These are phyloP conservation scores for Reticulitermes lucifugus DNA, from an alignment of 2,888 invertebrate genomes.

Conservation along the genomic window DNA sequence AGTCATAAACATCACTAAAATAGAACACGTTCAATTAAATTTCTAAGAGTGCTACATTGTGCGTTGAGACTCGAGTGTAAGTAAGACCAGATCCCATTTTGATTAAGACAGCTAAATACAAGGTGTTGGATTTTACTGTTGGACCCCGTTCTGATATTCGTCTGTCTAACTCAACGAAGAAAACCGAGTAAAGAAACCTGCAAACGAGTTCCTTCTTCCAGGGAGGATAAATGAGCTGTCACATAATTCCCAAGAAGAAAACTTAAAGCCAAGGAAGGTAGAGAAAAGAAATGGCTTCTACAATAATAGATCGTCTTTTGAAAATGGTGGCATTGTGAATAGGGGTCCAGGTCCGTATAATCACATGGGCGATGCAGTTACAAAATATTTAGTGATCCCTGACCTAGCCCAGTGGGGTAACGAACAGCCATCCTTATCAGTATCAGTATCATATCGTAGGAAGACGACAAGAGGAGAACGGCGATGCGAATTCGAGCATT, in stretches of 20 bases:
- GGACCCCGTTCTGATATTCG: background rate
- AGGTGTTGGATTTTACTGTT: background rate
- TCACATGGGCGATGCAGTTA: constrained; percentile 9
- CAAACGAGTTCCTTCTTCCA: constrained; percentile 2
- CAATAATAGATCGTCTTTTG: constrained; percentile 13
- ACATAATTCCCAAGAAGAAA: constrained; percentile 10
- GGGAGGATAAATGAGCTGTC: constrained; percentile 22
- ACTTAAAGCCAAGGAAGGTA: too few species aligned
- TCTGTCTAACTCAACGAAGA: background rate
- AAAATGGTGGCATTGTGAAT: constrained; percentile 26
- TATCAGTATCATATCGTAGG: too few species aligned
- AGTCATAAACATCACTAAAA: too few species aligned
- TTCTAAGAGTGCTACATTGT: too few species aligned
- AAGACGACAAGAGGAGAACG: too few species aligned
- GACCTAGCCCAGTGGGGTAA: constrained; percentile 14
- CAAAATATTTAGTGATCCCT: constrained; percentile 37
- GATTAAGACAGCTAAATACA: background rate
- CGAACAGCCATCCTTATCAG: background rate
- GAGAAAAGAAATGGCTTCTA: background rate
- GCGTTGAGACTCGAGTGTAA: too few species aligned
- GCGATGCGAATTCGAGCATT: too few species aligned
- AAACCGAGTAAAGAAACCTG: background rate
- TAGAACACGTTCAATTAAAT: too few species aligned
- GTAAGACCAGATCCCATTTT: background rate
- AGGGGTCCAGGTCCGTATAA: constrained; percentile 14